Evolutionary conservation across 2,888 invertebrate genomes (phyloP).

Genomic region (Antheraea assamensis): DNA sequence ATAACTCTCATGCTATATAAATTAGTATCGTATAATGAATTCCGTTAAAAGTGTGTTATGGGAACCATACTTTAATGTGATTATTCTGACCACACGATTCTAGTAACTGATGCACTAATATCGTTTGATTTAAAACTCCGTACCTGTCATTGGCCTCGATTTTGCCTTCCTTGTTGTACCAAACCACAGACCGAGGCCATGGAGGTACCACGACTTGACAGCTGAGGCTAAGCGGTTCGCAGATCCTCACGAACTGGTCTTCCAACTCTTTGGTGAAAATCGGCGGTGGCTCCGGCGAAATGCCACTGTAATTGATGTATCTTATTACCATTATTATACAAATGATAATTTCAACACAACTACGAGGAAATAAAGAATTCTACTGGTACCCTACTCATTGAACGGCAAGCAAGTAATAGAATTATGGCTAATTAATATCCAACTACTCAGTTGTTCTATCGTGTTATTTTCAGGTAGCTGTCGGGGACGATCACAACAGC

Average conservation of each 20-base stretch:
- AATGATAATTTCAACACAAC: background rate
- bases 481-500: no score
- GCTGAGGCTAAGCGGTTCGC: slow-evolving; percentile 87
- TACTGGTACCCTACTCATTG: background rate
- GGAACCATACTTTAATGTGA: background rate
- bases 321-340: background rate
- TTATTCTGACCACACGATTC: background rate
- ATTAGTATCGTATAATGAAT: no score
- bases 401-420: background rate
- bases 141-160: slow-evolving; percentile 86
- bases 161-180: slow-evolving; percentile 92
- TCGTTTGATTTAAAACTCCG: slow-evolving; percentile 10
- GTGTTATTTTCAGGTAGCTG: background rate
- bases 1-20: no score
- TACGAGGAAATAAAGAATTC: background rate
- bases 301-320: slow-evolving; percentile 39
- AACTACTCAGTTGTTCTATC: background rate
- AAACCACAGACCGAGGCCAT: slow-evolving; percentile 91
- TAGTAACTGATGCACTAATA: background rate
- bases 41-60: no score
- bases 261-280: slow-evolving; percentile 89
- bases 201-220: slow-evolving; percentile 93
- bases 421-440: background rate
- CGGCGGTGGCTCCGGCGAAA: slow-evolving; percentile 87
- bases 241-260: slow-evolving; percentile 89